Percentiles rank a stretch among this genome's conserved stretches.
phyloP scores from a whole-genome alignment of 2,113 vertebrate genomes.

The Zosterops hypoxanthus region DNA sequence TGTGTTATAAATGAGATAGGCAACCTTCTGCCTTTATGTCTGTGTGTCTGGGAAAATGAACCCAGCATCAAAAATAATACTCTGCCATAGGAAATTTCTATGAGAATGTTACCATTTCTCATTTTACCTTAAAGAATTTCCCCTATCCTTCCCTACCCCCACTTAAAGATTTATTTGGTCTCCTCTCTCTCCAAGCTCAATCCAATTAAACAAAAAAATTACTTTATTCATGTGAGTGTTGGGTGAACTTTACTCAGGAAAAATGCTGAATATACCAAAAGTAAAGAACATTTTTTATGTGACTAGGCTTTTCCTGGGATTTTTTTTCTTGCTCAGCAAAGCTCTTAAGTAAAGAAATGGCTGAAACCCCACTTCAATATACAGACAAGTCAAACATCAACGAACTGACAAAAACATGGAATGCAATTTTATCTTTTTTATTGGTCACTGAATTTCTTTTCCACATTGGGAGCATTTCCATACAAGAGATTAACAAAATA shows the following conservation, averaged over 20 bases:
- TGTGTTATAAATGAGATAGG: neutral
- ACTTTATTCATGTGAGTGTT: conserved; percentile 29
- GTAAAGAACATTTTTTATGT: conserved; percentile 31
- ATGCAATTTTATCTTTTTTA: conserved; percentile 27
- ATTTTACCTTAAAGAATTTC: neutral
- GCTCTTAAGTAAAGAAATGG: neutral
- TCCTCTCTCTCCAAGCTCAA: neutral
- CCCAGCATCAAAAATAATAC: neutral
- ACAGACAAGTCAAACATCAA: neutral
- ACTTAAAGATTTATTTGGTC: conserved; percentile 38
- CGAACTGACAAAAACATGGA: neutral
- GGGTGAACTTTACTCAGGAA: conserved; percentile 23
- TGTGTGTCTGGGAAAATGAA: neutral
- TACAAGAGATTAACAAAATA: conserved; percentile 17
- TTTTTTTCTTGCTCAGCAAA: conserved; percentile 21
- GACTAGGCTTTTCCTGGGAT: neutral
- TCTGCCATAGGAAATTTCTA: neutral
- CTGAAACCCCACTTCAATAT: neutral
- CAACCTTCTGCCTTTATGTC: neutral
- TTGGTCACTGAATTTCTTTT: conserved; percentile 23
- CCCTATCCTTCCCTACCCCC: neutral
- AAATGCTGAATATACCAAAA: conserved; percentile 51
- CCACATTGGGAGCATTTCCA: neutral
- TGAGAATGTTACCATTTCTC: neutral
- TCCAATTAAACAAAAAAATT: conserved; percentile 59